Conservation (phyloP, 64 coral and sea anemone genomes). For the Montipora capricornis region DNA sequence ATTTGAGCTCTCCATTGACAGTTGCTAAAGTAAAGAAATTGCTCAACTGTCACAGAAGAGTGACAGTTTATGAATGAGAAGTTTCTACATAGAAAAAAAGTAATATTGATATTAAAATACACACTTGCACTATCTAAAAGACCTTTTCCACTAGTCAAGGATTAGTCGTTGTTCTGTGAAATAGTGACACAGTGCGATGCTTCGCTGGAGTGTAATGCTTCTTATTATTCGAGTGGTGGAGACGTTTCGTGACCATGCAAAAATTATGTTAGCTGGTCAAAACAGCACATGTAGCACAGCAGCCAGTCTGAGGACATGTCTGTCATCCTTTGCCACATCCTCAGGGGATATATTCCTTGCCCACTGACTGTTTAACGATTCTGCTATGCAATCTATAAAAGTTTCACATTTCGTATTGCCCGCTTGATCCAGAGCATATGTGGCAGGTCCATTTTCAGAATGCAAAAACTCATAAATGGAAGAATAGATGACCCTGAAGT, state of each 20-base stretch:
- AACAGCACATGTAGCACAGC: background rate
- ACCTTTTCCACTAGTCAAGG: slow-evolving; percentile 12
- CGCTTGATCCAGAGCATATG: background rate
- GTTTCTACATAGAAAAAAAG: no score
- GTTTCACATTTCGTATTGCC: background rate
- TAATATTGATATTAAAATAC: no score
- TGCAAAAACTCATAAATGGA: slow-evolving; percentile 18
- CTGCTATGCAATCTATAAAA: slow-evolving; percentile 8
- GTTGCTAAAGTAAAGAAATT: no score
- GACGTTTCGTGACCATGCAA: background rate
- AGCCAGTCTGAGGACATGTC: slow-evolving; percentile 19
- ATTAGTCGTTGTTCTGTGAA: slow-evolving; percentile 34
- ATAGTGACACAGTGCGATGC: background rate
- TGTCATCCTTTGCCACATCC: slow-evolving; percentile 19
- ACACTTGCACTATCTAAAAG: no score
- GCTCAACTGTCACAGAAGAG: no score
- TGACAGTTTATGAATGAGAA: no score
- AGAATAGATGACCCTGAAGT: slow-evolving; percentile 11
- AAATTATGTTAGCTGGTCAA: background rate
- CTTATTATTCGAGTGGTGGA: background rate
- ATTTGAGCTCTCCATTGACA: no score
- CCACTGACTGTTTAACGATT: slow-evolving; percentile 14
- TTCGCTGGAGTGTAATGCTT: background rate
- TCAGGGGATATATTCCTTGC: background rate
- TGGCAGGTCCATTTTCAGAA: background rate